A percentile compares a stretch with the other conserved stretches of the same genome.
Conservation (phyloP, 2,888 invertebrate species). For the Liopterus haemorrhoidalis region DNA sequence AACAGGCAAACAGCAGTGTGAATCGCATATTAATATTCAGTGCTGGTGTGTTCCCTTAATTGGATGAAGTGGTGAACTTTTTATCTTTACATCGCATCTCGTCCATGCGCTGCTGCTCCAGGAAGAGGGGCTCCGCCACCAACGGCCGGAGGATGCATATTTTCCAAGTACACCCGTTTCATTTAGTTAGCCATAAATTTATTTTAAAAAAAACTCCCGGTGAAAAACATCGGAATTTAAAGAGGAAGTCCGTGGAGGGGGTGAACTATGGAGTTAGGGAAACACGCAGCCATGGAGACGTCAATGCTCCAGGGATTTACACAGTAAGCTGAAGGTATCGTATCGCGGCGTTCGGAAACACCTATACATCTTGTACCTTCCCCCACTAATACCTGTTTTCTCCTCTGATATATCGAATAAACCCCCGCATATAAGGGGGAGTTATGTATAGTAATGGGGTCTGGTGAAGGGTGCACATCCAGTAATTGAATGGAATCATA, state of each 20-base stretch:
- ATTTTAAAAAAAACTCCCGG: conserved; percentile 16
- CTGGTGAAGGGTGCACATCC: conserved; percentile 15
- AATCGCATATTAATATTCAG: conserved; percentile 24
- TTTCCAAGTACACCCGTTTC: conserved; percentile 30
- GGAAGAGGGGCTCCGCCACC: conserved; percentile 2
- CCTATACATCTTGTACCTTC: conserved; percentile 22
- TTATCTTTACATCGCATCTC: conserved; percentile 19
- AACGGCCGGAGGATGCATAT: background rate
- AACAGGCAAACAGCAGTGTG: conserved; percentile 24
- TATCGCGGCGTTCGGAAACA: conserved; percentile 13
- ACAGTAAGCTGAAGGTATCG: too few species aligned
- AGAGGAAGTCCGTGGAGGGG: too few species aligned
- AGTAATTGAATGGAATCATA: conserved; percentile 25
- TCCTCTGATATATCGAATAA: conserved; percentile 24
- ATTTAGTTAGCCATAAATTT: conserved; percentile 35
- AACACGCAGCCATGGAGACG: too few species aligned
- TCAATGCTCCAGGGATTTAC: too few species aligned
- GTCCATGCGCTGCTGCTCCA: background rate
- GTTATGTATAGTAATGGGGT: conserved; percentile 24
- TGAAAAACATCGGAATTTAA: background rate
- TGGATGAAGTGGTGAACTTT: conserved; percentile 24
- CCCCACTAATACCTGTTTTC: conserved; percentile 22
- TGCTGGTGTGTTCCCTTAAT: conserved; percentile 23
- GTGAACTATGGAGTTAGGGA: too few species aligned
- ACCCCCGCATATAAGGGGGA: conserved; percentile 21